Conservation (phyloP, 2,113 vertebrate genomes). For the Heterotilapia buettikoferi region DNA sequence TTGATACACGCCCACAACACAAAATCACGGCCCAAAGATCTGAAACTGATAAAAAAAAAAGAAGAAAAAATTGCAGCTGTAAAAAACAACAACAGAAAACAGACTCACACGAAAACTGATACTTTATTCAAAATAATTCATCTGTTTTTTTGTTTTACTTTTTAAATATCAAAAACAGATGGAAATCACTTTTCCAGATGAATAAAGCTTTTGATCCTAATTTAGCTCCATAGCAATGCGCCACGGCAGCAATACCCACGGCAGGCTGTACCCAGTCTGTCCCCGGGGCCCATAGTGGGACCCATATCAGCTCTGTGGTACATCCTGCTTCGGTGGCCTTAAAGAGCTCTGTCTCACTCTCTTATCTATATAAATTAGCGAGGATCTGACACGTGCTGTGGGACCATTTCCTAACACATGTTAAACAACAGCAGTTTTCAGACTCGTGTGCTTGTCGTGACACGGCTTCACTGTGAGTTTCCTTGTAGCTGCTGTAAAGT, state of each 20-base stretch:
- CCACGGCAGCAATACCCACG: background rate
- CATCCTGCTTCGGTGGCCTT: background rate
- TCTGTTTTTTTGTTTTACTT: background rate
- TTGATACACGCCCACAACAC: background rate
- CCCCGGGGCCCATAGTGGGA: background rate
- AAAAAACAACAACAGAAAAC: background rate
- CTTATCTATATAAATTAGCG: background rate
- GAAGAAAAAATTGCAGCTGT: background rate
- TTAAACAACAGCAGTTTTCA: background rate
- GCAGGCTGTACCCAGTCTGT: background rate
- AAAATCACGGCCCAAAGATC: rapidly evolving
- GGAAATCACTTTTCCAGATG: background rate
- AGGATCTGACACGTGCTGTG: background rate
- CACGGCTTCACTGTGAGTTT: background rate
- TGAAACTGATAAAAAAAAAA: background rate
- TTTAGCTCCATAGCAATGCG: background rate
- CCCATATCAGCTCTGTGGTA: background rate
- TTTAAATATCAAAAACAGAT: background rate
- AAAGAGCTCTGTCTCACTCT: background rate
- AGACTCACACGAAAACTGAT: background rate
- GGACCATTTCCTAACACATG: background rate
- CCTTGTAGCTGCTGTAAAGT: background rate
- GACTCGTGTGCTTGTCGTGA: background rate
- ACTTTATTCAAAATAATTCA: background rate
- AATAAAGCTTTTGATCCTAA: background rate